Evolutionary conservation across 2,113 vertebrate species (phyloP).

Genomic region (Alectura lathami): DNA sequence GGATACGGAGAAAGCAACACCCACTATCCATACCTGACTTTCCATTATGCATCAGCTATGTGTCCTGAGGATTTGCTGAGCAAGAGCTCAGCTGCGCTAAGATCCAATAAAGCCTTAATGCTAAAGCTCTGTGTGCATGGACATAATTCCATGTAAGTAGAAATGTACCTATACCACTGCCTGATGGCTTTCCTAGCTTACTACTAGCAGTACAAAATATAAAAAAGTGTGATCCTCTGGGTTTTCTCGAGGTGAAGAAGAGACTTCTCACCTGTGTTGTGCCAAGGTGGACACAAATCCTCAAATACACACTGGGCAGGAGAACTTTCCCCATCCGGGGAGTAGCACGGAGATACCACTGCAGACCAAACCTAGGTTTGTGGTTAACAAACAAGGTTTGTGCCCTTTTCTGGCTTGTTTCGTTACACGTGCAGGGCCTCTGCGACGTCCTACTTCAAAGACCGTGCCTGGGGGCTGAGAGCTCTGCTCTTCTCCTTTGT

Average conservation of each 20-base stretch:
- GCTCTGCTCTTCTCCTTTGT: background rate
- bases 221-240: background rate
- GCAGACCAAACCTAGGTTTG: background rate
- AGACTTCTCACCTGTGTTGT: background rate
- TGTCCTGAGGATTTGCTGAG: background rate
- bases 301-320: background rate
- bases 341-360: background rate
- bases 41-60: background rate
- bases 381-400: rapidly evolving
- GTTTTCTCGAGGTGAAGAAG: background rate
- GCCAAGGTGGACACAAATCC: background rate
- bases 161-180: background rate
- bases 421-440: background rate
- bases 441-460: background rate
- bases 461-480: rapidly evolving
- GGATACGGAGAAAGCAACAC: background rate
- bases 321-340: background rate
- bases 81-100: background rate
- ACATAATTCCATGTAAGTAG: background rate
- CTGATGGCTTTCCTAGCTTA: background rate
- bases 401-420: background rate
- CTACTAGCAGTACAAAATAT: background rate
- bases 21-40: background rate
- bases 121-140: background rate
- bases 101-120: background rate